phyloP scores from a whole-genome alignment of 2,888 invertebrate genomes.

The Hydroisotoma schaefferi region DNA sequence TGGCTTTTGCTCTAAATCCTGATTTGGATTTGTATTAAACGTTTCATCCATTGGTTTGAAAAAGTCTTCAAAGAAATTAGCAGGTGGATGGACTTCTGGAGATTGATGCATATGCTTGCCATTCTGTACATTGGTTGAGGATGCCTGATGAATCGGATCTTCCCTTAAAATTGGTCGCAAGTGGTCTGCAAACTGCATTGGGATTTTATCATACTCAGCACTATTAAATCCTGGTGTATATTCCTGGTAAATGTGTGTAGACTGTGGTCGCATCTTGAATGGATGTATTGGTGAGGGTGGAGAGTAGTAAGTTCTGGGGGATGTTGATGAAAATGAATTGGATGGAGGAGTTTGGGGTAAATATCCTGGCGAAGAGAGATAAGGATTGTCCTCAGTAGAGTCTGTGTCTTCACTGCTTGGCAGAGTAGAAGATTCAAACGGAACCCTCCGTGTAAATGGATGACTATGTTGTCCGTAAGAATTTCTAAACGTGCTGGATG shows the following conservation, averaged over 20 bases:
- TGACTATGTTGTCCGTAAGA: slow-evolving; percentile 1
- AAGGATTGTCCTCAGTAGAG: slow-evolving; percentile 7
- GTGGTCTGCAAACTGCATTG: slow-evolving; percentile 44
- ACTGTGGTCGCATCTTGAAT: neutral
- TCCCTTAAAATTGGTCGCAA: slow-evolving; percentile 35
- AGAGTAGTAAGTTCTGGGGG: neutral
- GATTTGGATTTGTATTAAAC: slow-evolving; percentile 19
- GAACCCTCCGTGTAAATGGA: neutral
- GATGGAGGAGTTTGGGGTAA: neutral
- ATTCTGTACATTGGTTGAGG: slow-evolving; percentile 11
- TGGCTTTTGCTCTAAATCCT: slow-evolving; percentile 11
- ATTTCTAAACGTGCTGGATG: neutral
- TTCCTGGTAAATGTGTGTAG: neutral
- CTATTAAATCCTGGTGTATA: slow-evolving; percentile 10
- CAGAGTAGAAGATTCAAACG: neutral
- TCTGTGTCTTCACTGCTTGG: neutral
- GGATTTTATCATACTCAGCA: slow-evolving; percentile 44
- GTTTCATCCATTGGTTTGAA: slow-evolving; percentile 44
- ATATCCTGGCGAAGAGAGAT: neutral
- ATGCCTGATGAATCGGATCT: slow-evolving; percentile 3
- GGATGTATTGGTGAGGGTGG: neutral
- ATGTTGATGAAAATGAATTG: neutral
- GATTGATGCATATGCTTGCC: slow-evolving; percentile 39
- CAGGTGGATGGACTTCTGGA: slow-evolving; percentile 43
- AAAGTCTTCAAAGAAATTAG: slow-evolving; percentile 46